Base-by-base conservation (phyloP, 53 echinoderm and acorn worm species). In the Stichopus horrens region DNA sequence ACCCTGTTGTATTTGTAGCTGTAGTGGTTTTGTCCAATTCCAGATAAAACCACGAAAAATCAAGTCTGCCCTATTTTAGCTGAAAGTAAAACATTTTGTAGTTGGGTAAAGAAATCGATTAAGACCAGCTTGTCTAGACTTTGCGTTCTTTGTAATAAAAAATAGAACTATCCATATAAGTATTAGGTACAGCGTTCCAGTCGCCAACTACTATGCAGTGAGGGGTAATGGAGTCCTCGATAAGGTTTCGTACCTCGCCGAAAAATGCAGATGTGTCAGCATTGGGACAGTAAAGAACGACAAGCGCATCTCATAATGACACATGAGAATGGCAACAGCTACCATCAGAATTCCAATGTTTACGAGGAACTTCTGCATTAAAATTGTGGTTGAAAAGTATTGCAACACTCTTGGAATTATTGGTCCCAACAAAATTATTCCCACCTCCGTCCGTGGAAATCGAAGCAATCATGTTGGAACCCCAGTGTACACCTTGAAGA, bases 221-320 rank as follows among this genome's bases (percentile, higher is more conserved):
- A 55, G 88, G 60, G 37, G 58, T 78, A 21, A 52, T 59, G 23
- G 77, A 88, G 21, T 76, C 58, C 20, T 88, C 60, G 10, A 88
- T n/a, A 59, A 88, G 58, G 7, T 37, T 22, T 60, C 8, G 20
- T 23, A 88, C 5, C 11, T 37, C 23, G 21, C 21, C 55, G 19
- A 57, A 88, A 54, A 88, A 88, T 58, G 54, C 22, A 37, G 77
- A 58, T 11, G 54, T 57, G 52, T 88, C 88, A 19, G 11, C 78
- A 23, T 88, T 88, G 58, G 77, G 88, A n/a, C 88, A 78, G 60
- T 88, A 77, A 52, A 88, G 54, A 78, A 14, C 23, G n/a, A 88
- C 8, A 37, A 37, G n/a, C n/a, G n/a, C n/a, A n/a, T 37, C 37
- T 37, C 37, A 37, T 37, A 1, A 37, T 37, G 2, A 37, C 37